Evolutionary conservation across 1,140 invertebrate genomes (phyloP).

Genomic region (Apocrypta bakeri): DNA sequence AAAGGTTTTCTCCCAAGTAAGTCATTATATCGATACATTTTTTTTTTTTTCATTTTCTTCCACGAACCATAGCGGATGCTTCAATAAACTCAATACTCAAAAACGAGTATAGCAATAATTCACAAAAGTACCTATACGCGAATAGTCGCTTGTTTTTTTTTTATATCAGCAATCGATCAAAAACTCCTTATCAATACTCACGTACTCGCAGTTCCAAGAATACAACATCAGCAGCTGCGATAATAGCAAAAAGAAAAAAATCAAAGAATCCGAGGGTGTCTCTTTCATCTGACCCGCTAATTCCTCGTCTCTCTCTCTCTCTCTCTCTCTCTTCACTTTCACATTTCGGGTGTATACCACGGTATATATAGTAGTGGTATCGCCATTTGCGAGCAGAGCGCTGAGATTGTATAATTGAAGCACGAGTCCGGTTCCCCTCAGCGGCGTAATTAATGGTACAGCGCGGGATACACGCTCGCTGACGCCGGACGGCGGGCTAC

Average conservation of each 20-base stretch:
- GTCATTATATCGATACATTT: too few species aligned
- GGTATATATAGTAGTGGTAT: background rate
- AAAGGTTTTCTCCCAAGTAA: too few species aligned
- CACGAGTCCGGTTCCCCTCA: background rate
- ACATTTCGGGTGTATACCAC: background rate
- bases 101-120: too few species aligned
- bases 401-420: constrained; percentile 15
- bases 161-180: background rate
- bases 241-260: background rate
- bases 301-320: too few species aligned
- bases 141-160: background rate
- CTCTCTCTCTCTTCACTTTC: constrained; percentile 15
- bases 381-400: constrained; percentile 7
- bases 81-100: too few species aligned
- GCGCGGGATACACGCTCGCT: constrained; percentile 20
- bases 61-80: too few species aligned
- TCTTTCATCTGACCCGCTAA: constrained; percentile 2
- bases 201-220: background rate
- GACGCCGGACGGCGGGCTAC: background rate
- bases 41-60: too few species aligned
- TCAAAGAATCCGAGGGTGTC: background rate
- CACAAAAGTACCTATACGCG: too few species aligned
- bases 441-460: constrained; percentile 37
- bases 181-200: background rate
- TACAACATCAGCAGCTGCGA: background rate